Evolutionary conservation across 2,113 vertebrate species (phyloP).

Genomic region (Atherinomorus stipes): DNA sequence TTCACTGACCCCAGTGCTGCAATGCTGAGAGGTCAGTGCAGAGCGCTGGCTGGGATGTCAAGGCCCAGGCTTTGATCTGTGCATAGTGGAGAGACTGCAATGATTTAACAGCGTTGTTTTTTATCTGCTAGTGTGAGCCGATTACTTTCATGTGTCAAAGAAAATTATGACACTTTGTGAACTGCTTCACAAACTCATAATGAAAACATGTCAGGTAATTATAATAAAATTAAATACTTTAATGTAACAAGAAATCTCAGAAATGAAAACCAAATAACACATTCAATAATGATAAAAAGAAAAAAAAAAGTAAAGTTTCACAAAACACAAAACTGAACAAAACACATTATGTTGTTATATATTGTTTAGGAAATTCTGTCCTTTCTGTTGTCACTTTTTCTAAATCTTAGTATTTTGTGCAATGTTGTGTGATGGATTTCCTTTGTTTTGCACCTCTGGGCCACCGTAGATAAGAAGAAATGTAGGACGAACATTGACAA

Average conservation of each 20-base stretch:
- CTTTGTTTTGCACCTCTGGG: not conserved
- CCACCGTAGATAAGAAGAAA: not conserved
- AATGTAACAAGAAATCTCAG: too few relatives aligned
- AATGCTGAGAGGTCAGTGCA: slow-evolving; percentile 31
- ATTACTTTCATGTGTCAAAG: not conserved
- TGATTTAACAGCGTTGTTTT: slow-evolving; percentile 25
- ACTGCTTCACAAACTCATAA: not conserved
- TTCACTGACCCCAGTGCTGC: slow-evolving; percentile 16
- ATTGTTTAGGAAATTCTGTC: too few relatives aligned
- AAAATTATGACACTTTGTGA: not conserved
- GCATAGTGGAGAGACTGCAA: slow-evolving; percentile 11
- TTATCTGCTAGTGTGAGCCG: slow-evolving; percentile 32
- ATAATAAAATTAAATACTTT: not conserved
- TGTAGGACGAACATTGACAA: too few relatives aligned
- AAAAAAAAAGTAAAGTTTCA: not conserved
- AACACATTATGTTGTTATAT: too few relatives aligned
- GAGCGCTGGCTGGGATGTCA: slow-evolving; percentile 47
- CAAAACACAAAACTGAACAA: not conserved
- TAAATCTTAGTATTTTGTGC: not conserved
- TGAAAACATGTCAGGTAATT: not conserved
- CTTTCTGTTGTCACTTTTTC: not conserved
- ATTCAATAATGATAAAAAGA: not conserved
- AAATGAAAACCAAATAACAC: too few relatives aligned
- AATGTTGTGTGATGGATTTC: not conserved
- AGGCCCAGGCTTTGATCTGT: slow-evolving; percentile 53